phyloP scores from a whole-genome alignment of 2,888 invertebrate species.

The Hylaea fasciaria region DNA sequence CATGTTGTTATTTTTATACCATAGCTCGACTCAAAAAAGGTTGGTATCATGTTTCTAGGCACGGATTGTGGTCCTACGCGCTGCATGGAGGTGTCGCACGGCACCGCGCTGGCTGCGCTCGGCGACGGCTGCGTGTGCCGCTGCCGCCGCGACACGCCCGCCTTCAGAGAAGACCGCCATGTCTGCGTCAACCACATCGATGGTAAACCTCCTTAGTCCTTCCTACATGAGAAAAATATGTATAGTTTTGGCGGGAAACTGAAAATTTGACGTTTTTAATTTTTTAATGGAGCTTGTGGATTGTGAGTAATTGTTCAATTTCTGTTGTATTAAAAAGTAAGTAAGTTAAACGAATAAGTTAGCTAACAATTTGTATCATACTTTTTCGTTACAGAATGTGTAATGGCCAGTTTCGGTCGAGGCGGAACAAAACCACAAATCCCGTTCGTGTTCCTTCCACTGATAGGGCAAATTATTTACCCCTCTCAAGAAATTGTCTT shows the following conservation, averaged over 20 bases:
- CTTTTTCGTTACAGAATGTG: constrained; percentile 84
- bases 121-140: constrained; percentile 87
- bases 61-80: constrained; percentile 85
- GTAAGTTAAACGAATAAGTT: too few species aligned
- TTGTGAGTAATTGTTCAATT: too few species aligned
- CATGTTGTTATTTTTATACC: too few species aligned
- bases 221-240: background rate
- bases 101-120: constrained; percentile 83
- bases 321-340: too few species aligned
- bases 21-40: too few species aligned
- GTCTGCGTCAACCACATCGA: constrained; percentile 90
- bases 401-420: constrained; percentile 89
- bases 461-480: constrained; percentile 94
- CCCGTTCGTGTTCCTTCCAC: constrained; percentile 93
- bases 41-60: constrained; percentile 59
- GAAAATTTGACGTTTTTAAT: too few species aligned
- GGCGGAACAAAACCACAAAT: constrained; percentile 89
- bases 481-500: constrained; percentile 94
- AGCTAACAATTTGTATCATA: background rate
- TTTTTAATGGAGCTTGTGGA: too few species aligned
- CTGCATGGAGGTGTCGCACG: constrained; percentile 88
- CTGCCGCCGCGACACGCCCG: constrained; percentile 87
- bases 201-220: constrained; percentile 74
- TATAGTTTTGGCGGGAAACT: too few species aligned
- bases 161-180: constrained; percentile 89